Evolutionary conservation across 1,140 invertebrate genomes (phyloP), one percentile per base, ranked within the genome.

Genomic region (Chlorops oryzae): DNA sequence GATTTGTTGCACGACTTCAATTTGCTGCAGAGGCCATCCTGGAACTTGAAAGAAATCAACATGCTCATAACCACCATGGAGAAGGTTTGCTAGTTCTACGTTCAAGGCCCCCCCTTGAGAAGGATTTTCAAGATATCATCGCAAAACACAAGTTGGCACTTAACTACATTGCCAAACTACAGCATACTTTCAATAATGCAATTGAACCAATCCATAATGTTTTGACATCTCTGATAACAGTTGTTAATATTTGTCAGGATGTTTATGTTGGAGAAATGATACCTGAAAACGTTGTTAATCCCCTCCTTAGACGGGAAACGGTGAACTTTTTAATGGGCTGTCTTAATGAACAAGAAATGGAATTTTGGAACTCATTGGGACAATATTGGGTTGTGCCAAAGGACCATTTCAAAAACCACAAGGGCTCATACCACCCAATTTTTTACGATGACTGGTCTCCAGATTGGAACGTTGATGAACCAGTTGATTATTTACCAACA

Each of bases 401-500:
- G 47, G 66, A 70, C 50, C 62, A 69, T 15, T 69, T 66, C 7
- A 64, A 66, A 34, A 62, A 70, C 41, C 66, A 70, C 44, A 61
- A 55, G 24, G 59, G 60, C 7, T 56, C 60, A 3, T 70, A 66
- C 22, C 66, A 70, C 38, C 66, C 66, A 2, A 70, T 65, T 5
- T 70, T 70, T 41, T 70, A 69, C 37, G 66, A 70, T 25, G 65
- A 70, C 13, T 70, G 66, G 66, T 70, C 66, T 0, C 66, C 66
- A 9, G 65, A 70, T 25, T 70, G 65, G 65, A 47, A 56, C 18
- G 66, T 70, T n/a, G 66, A 70, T 15, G 66, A 70, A 46, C 57
- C 57, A 34, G 66, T 70, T 2, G 40, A 44, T 2, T 69, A 69
- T 21, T 32, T 69, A 17, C 55, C 65, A 5, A 63, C 62, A 6